Base-by-base conservation (phyloP, 2,797 vertebrate genomes). In the Craterocephalus amniculus region DNA sequence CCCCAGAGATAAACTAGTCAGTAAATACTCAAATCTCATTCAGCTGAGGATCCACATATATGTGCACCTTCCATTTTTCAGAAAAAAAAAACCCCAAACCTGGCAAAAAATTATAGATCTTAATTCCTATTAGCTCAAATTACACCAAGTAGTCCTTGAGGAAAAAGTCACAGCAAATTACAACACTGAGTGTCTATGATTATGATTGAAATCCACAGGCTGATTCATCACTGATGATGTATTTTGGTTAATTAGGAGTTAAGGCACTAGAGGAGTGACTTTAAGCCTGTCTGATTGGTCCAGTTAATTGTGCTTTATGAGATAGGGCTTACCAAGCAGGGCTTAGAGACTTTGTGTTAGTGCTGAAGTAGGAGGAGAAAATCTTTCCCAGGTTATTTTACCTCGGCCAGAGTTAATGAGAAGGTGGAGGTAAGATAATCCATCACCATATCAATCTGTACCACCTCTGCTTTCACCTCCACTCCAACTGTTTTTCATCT, bases 261-360 rank as follows among this genome's bases (percentile, higher is more conserved):
- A 87, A 92, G 78, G 92, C 88, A 87, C 90, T 80, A 85, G 89
- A 93, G 87, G 90, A 91, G 92, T 88, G 91, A 93, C 92, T 93
- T 91, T 91, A 94, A 94, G 91, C 93, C 91, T 69, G 88, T 93
- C 90, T 94, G 94, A 95, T 94, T 94, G 94, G 93, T 91, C 90
- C 91, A 91, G 90, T 94, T 95, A 94, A 94, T 94, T 94, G 93
- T 93, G 90, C 91, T 94, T 92, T 93, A 94, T 92, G 89, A 93
- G 91, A 88, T 70, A 63, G 87, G 90, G 91, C 89, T 91, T 92
- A 88, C 76, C 83, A 76, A 64, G 84, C 85, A 85, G 83, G 89
- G 87, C 83, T 91, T 92, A 90, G 89, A 85, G 87, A 85, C 81
- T 88, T 72, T 13, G 82, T 87, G 90, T 87, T 83, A 84, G 89